Evolutionary conservation across 2,888 invertebrate genomes (phyloP).

Genomic region (Cephus runcator): DNA sequence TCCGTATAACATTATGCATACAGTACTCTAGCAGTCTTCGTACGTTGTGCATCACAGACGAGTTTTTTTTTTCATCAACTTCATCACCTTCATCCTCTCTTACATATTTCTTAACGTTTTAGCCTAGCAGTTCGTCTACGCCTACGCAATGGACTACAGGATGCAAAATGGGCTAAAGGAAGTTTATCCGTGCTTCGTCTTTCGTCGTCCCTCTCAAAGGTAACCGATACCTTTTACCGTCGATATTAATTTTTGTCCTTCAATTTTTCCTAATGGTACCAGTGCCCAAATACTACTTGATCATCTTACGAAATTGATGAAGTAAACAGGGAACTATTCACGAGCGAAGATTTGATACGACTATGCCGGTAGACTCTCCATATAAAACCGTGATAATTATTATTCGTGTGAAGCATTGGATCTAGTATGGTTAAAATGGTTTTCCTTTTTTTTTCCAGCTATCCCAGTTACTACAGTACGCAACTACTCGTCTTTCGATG

Average conservation of each 20-base stretch:
- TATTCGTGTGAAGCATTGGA: not conserved
- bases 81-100: not conserved
- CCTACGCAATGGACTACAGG: not conserved
- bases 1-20: conserved; percentile 4
- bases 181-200: not conserved
- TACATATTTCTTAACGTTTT: not conserved
- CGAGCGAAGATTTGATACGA: not conserved
- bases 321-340: not conserved
- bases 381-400: not conserved
- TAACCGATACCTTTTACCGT: not conserved
- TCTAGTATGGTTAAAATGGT: not conserved
- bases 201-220: not conserved
- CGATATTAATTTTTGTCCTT: not conserved
- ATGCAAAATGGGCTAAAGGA: not conserved
- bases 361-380: not conserved
- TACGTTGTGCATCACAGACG: conserved; percentile 6
- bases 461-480: not conserved
- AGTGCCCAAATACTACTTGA: not conserved
- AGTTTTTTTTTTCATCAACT: not conserved
- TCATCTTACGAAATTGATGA: not conserved
- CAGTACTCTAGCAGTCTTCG: conserved; percentile 6
- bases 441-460: not conserved
- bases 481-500: not conserved
- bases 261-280: not conserved
- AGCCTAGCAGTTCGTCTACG: not conserved